phyloP scores from a whole-genome alignment of 2,797 vertebrate species.

The Acanthopagrus latus region DNA sequence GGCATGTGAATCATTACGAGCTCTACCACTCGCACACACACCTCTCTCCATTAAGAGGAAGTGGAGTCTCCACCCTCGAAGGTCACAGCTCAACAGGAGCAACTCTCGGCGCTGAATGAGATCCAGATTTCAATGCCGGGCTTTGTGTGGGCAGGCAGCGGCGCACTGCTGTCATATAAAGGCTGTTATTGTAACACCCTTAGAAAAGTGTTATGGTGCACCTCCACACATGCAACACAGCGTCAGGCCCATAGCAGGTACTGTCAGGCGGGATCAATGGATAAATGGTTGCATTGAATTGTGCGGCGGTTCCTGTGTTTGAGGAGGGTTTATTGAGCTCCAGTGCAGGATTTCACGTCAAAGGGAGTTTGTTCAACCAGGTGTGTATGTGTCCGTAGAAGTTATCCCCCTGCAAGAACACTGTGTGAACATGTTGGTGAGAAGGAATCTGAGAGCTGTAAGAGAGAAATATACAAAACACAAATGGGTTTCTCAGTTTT shows the following conservation, averaged over 20 bases:
- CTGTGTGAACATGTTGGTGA: constrained; percentile 2
- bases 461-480: constrained; percentile 11
- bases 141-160: constrained; percentile 71
- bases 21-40: constrained; percentile 40
- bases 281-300: constrained; percentile 75
- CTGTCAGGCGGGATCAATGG: constrained; percentile 60
- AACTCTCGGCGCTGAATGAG: constrained; percentile 70
- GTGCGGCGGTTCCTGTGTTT: constrained; percentile 41
- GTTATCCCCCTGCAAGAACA: background rate
- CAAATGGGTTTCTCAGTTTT: background rate
- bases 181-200: constrained; percentile 78
- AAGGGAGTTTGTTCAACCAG: constrained; percentile 36
- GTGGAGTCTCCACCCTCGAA: constrained; percentile 74
- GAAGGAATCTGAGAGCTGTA: constrained; percentile 4
- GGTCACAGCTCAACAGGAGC: constrained; percentile 72
- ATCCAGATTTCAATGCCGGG: constrained; percentile 76
- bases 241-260: constrained; percentile 48
- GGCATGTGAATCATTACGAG: constrained; percentile 64
- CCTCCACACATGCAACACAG: constrained; percentile 59
- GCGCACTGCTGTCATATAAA: constrained; percentile 69
- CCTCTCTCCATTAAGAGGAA: constrained; percentile 71
- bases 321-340: constrained; percentile 48
- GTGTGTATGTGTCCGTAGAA: constrained; percentile 17
- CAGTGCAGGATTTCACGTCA: constrained; percentile 23
- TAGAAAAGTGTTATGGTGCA: constrained; percentile 75